Evolutionary conservation across 2,113 vertebrate genomes (phyloP).

Genomic region (Ptilonorhynchus violaceus): DNA sequence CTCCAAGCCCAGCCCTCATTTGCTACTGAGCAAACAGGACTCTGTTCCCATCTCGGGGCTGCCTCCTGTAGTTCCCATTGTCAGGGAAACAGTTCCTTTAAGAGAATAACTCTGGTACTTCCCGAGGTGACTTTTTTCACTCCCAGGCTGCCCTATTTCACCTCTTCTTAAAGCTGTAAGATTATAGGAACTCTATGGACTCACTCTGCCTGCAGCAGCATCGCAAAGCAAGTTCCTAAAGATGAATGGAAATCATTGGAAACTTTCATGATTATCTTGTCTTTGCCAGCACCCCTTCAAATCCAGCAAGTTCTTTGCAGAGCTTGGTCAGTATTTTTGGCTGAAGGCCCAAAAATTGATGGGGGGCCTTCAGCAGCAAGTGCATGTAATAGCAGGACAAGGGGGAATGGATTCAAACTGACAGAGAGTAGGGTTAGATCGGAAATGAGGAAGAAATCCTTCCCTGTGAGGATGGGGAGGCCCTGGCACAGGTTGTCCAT

Average conservation of each 20-base stretch:
- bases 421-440: not conserved
- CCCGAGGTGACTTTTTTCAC: not conserved
- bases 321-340: not conserved
- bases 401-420: not conserved
- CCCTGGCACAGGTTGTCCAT: not conserved
- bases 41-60: not conserved
- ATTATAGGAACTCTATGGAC: not conserved
- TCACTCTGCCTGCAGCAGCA: not conserved
- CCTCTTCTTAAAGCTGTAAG: not conserved
- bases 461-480: not conserved
- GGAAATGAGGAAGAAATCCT: not conserved
- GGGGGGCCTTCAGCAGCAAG: not conserved
- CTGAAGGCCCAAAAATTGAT: not conserved
- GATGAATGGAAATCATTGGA: not conserved
- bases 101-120: not conserved
- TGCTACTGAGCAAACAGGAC: not conserved
- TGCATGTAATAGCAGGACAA: not conserved
- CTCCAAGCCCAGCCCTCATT: not conserved
- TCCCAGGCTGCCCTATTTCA: not conserved
- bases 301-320: not conserved
- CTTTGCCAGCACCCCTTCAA: not conserved
- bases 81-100: not conserved
- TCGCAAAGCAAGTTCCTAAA: not conserved
- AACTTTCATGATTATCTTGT: not conserved
- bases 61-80: not conserved